These are phyloP conservation scores for Nematopogon swammerdamellus DNA, from an alignment of 2,888 invertebrate genomes.

Conservation along the genomic window DNA sequence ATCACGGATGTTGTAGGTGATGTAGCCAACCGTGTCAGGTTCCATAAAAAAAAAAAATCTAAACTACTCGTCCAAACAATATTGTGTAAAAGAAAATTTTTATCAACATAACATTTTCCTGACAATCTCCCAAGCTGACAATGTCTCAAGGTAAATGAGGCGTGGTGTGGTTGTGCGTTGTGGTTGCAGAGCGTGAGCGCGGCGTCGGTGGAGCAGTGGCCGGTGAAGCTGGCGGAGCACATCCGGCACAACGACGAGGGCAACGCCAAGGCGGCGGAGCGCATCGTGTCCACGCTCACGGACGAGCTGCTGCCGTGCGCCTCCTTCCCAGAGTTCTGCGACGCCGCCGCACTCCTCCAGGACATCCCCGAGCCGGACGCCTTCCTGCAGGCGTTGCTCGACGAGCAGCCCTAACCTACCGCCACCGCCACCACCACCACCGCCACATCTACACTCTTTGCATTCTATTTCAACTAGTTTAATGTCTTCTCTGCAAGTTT, in stretches of 20 bases:
- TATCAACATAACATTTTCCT: no score
- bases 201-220: constrained; percentile 80
- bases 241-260: constrained; percentile 92
- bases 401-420: constrained; percentile 26
- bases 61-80: no score
- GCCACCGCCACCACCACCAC: no score
- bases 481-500: no score
- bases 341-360: constrained; percentile 78
- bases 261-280: constrained; percentile 84
- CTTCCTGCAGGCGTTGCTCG: constrained; percentile 28
- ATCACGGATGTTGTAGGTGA: no score
- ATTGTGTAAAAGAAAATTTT: no score
- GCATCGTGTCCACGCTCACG: constrained; percentile 75
- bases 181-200: constrained; percentile 69
- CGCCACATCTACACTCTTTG: no score
- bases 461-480: no score
- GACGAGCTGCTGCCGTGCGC: constrained; percentile 89
- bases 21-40: no score
- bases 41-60: no score
- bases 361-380: constrained; percentile 64
- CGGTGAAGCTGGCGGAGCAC: constrained; percentile 84
- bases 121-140: no score
- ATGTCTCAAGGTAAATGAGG: no score
- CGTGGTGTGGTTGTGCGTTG: constrained; percentile 10
- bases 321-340: constrained; percentile 89